Percentiles rank a stretch among this genome's conserved stretches.
These are phyloP conservation scores for Morbakka virulenta DNA, from an alignment of 30 jellyfish, hydroid and myxozoan genomes.

Conservation along the genomic window DNA sequence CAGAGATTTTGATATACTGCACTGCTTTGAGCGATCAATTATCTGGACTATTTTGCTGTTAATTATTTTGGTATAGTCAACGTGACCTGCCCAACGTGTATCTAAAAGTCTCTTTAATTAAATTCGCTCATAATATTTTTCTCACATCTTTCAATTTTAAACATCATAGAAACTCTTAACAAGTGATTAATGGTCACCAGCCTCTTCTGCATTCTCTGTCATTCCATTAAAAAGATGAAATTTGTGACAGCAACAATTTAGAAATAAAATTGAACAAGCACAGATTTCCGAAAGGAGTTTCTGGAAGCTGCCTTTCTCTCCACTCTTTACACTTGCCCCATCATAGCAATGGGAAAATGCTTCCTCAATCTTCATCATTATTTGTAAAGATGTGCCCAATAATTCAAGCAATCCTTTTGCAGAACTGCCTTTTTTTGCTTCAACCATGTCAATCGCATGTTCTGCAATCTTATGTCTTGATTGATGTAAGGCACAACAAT, in stretches of 20 bases:
- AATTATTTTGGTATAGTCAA: background rate
- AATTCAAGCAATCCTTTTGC: conserved; percentile 8
- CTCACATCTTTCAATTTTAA: background rate
- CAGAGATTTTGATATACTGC: background rate
- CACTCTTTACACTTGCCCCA: too few species aligned
- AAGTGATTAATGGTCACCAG: conserved; percentile 4
- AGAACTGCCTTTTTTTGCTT: conserved; percentile 17
- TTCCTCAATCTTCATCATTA: too few species aligned
- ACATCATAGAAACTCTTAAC: conserved; percentile 6
- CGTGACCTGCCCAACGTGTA: conserved; percentile 18
- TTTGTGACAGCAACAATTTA: conserved; percentile 17
- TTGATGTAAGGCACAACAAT: too few species aligned
- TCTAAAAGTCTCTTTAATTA: conserved; percentile 13
- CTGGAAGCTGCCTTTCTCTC: conserved; percentile 23
- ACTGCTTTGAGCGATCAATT: background rate
- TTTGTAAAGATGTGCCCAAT: too few species aligned
- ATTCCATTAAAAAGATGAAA: conserved; percentile 2
- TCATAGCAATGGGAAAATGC: background rate
- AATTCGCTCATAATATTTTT: conserved; percentile 6
- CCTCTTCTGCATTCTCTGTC: background rate
- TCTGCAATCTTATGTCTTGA: too few species aligned
- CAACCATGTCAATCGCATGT: conserved; percentile 8
- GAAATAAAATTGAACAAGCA: background rate
- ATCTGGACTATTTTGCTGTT: conserved; percentile 1
- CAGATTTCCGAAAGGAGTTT: conserved; percentile 11